Evolutionary conservation across 1,140 invertebrate genomes (phyloP).

Genomic region (Caenorhabditis tropicalis): DNA sequence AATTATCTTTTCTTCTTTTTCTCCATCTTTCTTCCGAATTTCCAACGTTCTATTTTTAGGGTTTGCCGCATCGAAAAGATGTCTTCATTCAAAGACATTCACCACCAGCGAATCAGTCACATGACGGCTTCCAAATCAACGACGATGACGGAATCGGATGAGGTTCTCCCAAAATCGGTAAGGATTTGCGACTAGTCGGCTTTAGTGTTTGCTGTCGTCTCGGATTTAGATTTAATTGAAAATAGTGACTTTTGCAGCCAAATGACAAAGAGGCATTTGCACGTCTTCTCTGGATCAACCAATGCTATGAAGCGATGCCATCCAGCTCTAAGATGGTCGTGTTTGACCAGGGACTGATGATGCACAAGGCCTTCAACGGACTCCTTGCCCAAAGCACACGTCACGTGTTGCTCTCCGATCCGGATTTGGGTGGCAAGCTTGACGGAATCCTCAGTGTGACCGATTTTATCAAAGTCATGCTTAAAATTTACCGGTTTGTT

Average conservation of each 20-base stretch:
- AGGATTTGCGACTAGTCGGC: too few species aligned
- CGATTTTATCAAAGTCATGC: constrained; percentile 56
- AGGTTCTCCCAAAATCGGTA: neutral
- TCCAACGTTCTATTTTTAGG: neutral
- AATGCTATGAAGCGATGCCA: constrained; percentile 54
- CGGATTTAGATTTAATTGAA: too few species aligned
- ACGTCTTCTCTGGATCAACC: constrained; percentile 49
- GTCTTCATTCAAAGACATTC: constrained; percentile 34
- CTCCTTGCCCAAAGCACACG: constrained; percentile 53
- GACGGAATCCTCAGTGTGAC: constrained; percentile 55
- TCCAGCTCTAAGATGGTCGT: constrained; percentile 54
- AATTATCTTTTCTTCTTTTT: neutral
- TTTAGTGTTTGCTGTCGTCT: too few species aligned
- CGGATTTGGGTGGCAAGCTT: constrained; percentile 17
- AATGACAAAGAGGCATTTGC: constrained; percentile 46
- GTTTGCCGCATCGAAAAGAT: neutral
- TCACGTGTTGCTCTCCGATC: constrained; percentile 52
- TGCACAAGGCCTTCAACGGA: constrained; percentile 54
- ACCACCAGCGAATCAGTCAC: constrained; percentile 24
- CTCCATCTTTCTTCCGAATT: neutral
- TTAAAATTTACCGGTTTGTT: constrained; percentile 45
- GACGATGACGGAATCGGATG: neutral
- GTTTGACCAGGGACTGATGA: constrained; percentile 49
- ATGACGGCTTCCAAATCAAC: constrained; percentile 20
- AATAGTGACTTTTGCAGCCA: neutral